Percentiles rank a stretch among this genome's conserved stretches.
These are phyloP conservation scores for Irena cyanogastra DNA, from an alignment of 2,113 vertebrate species.

Conservation along the genomic window DNA sequence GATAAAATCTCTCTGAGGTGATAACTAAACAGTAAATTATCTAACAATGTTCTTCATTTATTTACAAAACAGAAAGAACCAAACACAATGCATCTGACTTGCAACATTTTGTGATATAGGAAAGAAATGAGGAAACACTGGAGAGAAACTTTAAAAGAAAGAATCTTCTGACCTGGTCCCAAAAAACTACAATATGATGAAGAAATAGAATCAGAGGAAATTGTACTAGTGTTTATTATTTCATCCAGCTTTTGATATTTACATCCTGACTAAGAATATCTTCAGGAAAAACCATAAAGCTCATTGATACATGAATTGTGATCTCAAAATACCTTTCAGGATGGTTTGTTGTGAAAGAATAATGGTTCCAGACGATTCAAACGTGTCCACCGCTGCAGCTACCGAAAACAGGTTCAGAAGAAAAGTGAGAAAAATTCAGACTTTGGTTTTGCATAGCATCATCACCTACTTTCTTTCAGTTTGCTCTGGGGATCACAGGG, in stretches of 20 bases:
- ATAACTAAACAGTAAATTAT: background rate
- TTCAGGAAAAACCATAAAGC: background rate
- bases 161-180: background rate
- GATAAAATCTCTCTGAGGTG: background rate
- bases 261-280: background rate
- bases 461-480: background rate
- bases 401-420: background rate
- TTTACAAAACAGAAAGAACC: background rate
- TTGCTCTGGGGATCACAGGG: background rate
- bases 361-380: background rate
- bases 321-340: background rate
- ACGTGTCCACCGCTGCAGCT: background rate
- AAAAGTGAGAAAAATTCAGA: background rate
- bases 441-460: background rate
- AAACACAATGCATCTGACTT: background rate
- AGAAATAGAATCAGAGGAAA: background rate
- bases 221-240: background rate
- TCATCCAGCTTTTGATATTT: background rate
- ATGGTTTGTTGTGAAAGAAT: background rate
- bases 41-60: background rate
- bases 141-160: background rate
- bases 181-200: background rate
- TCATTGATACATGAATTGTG: background rate
- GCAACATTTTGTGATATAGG: background rate
- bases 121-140: background rate